Conservation (phyloP, 2,888 invertebrate genomes). For the Hofmannophila pseudospretella region DNA sequence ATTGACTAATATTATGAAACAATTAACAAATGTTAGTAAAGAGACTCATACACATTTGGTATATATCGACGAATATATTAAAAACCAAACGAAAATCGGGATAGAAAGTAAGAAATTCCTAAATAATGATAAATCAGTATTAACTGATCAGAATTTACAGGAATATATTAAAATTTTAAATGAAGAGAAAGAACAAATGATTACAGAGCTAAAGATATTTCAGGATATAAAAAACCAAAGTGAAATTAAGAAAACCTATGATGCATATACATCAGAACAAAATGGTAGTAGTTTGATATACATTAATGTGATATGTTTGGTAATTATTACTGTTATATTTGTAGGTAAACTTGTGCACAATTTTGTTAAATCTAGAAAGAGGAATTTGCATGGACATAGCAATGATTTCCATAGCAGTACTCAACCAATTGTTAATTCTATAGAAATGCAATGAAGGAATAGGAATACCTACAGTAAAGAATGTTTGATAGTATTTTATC, state of each 20-base stretch:
- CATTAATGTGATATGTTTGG: background rate
- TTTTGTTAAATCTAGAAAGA: background rate
- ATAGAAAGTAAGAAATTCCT: background rate
- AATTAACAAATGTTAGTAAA: background rate
- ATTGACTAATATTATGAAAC: background rate
- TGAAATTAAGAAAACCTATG: background rate
- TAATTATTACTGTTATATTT: background rate
- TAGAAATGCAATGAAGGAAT: background rate
- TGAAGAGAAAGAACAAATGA: background rate
- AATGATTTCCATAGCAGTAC: background rate
- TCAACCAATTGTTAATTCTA: slow-evolving; percentile 1
- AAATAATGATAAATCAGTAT: background rate
- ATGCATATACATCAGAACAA: background rate
- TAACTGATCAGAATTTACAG: background rate
- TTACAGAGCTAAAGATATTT: background rate
- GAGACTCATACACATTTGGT: background rate
- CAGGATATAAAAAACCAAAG: slow-evolving; percentile 1
- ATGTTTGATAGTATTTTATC: too few relatives aligned
- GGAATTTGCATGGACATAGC: background rate
- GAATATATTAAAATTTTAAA: background rate
- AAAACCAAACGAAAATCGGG: background rate
- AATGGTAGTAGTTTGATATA: background rate
- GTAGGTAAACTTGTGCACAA: background rate
- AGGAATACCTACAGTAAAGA: too few relatives aligned
- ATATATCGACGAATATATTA: background rate